A percentile compares a stretch with the other conserved stretches of the same genome.
These are phyloP conservation scores for Ursus arctos DNA, from an alignment of 2,113 vertebrate species.

Conservation along the genomic window DNA sequence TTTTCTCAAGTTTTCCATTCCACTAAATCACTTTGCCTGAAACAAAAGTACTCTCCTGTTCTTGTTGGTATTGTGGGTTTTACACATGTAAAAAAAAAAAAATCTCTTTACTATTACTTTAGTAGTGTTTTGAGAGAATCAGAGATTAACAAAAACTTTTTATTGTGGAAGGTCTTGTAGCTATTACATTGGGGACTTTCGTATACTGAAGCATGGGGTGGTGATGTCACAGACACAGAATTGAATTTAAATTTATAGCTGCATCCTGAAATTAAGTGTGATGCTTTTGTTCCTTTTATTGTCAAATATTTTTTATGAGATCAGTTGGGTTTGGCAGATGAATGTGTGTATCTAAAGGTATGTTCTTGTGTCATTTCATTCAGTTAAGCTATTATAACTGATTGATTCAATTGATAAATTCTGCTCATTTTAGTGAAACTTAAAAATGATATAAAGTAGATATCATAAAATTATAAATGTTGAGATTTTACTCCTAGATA, in stretches of 20 bases:
- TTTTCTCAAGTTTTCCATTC: background rate
- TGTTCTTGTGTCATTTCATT: background rate
- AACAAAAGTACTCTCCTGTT: background rate
- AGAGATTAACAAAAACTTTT: background rate
- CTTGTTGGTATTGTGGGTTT: background rate
- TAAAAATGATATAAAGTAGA: background rate
- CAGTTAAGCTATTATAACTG: background rate
- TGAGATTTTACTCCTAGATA: background rate
- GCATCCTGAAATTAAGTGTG: background rate
- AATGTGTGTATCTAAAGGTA: background rate
- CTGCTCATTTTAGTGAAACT: constrained; percentile 29
- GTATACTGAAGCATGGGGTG: background rate
- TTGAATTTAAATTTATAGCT: background rate
- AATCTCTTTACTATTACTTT: background rate
- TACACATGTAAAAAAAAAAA: background rate
- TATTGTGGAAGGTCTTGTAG: background rate
- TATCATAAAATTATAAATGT: background rate
- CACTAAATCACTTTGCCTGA: background rate
- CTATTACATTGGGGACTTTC: background rate
- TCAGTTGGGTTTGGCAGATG: background rate
- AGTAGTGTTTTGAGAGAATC: constrained; percentile 23
- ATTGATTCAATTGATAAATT: background rate
- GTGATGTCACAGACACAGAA: background rate
- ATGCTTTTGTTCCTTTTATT: background rate
- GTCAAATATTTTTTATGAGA: background rate